phyloP scores from a whole-genome alignment of 2,888 invertebrate genomes.

The Neoscelio sp. region DNA sequence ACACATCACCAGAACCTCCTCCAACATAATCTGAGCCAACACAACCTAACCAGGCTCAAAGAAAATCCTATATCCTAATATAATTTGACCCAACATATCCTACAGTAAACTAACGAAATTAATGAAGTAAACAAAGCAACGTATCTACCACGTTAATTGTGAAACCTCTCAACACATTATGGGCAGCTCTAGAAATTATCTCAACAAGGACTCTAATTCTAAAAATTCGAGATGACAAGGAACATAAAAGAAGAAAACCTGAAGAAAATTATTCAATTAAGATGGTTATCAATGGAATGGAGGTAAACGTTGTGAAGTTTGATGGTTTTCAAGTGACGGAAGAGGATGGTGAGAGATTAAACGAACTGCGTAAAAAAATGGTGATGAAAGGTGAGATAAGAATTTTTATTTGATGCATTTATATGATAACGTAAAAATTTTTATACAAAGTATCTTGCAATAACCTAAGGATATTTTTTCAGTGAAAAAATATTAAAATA shows the following conservation, averaged over 20 bases:
- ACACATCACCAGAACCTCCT: no score
- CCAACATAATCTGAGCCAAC: not conserved
- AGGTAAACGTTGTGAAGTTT: constrained; percentile 86
- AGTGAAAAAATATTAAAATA: no score
- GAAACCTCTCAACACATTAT: no score
- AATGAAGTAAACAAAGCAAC: no score
- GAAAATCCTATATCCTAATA: not conserved
- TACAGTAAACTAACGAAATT: no score
- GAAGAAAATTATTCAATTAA: constrained; percentile 81
- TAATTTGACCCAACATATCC: no score
- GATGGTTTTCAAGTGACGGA: constrained; percentile 90
- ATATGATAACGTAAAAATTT: not conserved
- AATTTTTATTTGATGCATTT: constrained; percentile 26
- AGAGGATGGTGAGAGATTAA: constrained; percentile 88
- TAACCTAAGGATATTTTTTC: no score
- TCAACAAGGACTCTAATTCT: no score
- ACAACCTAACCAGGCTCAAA: constrained; percentile 13
- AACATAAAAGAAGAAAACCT: constrained; percentile 82
- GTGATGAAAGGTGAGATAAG: constrained; percentile 85
- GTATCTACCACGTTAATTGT: no score
- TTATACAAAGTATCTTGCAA: not conserved
- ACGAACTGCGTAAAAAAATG: constrained; percentile 86
- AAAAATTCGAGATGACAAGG: constrained; percentile 82
- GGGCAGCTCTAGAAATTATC: no score
- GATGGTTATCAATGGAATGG: constrained; percentile 87